Percentiles rank a stretch among this genome's conserved stretches.
Conservation (phyloP, 2,888 invertebrate species). For the Stenurella melanura region DNA sequence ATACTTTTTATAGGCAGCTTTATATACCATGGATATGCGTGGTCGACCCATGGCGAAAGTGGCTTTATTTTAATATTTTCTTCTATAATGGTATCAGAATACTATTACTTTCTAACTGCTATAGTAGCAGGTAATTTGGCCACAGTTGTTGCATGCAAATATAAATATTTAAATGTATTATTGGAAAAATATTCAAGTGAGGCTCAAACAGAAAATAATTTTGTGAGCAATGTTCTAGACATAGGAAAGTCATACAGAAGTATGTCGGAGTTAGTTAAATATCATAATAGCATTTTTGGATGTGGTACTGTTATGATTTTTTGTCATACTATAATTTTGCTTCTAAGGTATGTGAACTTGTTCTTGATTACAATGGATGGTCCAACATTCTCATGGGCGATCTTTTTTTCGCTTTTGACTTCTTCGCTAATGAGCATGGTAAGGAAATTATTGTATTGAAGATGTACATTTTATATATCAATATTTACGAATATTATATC, state of each 20-base stretch:
- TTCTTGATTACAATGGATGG: constrained; percentile 6
- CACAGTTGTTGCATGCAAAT: constrained; percentile 8
- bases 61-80: neutral
- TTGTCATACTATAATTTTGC: constrained; percentile 35
- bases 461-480: too few relatives aligned
- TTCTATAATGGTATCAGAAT: constrained; percentile 26
- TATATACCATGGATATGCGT: neutral
- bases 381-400: neutral
- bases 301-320: constrained; percentile 16
- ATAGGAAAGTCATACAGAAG: constrained; percentile 30
- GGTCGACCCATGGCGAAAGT: neutral
- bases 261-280: constrained; percentile 6
- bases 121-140: constrained; percentile 19
- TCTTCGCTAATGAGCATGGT: constrained; percentile 18
- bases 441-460: neutral
- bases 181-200: constrained; percentile 22
- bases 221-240: constrained; percentile 16
- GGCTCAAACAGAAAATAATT: constrained; percentile 12
- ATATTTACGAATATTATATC: too few relatives aligned
- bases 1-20: neutral
- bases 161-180: constrained; percentile 13
- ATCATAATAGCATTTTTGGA: constrained; percentile 35
- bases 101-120: constrained; percentile 32
- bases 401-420: neutral
- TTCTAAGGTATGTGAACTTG: constrained; percentile 30